Base-by-base conservation (phyloP, 2,113 vertebrate genomes). In the Podilymbus podiceps region DNA sequence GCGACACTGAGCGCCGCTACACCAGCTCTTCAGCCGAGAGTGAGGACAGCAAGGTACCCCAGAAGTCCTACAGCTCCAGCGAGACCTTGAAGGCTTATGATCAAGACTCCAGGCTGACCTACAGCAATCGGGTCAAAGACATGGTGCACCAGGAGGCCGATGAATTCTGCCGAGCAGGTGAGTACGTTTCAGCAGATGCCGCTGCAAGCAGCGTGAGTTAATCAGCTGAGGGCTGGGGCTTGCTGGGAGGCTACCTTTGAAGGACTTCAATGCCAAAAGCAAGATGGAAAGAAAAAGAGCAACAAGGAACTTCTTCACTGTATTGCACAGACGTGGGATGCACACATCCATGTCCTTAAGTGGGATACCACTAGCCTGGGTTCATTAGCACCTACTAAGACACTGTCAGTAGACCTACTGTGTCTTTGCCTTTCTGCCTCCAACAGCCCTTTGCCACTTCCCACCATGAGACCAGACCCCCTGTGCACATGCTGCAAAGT, bases 21-120 rank as follows among this genome's bases (percentile, higher is more conserved):
- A 99, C 99, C 93, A 99, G 99, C 97, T 99, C 99, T 33, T 99
- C 99, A 0, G 99, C 99, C 0, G 99, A 99, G 96, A 99, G 99
- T 2, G 99, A 99, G 96, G 99, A 99, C 33, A 98, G 98, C 95
- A 99, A 99, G 95, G 97, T 97, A 56, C 99, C 99, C 75, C 96
- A 99, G 93, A 99, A 99, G 77, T 99, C 99, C 81, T 99, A 99
- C 98, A 99, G 99, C 98, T 99, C 99, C 98, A 99, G 99, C 0
- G 99, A 99, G 98, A 99, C 99, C 17, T 98, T 99, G 67, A 99
- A 99, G 97, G 99, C 99, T 95, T 99, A 99, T 18, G 99, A 99
- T 97, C 99, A 99, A 85, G 99, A 99, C 66, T 98, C 98, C 16
- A 98, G 99, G 85, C 96, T 99, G 94, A 98, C 98, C 47, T 96